Evolutionary conservation across 2,113 vertebrate species (phyloP).

Genomic region (Sapayoa aenigma): DNA sequence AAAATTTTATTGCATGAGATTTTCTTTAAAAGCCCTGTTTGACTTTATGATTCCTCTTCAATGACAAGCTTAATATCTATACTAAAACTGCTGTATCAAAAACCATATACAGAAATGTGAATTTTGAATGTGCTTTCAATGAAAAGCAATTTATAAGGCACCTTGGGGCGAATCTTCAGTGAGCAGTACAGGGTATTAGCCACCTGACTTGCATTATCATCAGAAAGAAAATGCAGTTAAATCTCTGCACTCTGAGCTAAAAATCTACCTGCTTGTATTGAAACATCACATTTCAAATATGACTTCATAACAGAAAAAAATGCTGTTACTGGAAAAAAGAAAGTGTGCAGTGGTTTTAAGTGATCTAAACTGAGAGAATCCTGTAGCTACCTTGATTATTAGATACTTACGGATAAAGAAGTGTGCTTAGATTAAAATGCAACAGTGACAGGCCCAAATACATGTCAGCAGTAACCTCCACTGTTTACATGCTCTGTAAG

Average conservation of each 20-base stretch:
- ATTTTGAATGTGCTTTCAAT: constrained; percentile 35
- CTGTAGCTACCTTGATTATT: not conserved
- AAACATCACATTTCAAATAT: not conserved
- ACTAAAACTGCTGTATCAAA: not conserved
- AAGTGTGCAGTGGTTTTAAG: not conserved
- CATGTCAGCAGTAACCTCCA: not conserved
- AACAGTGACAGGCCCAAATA: not conserved
- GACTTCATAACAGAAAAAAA: not conserved
- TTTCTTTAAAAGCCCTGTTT: constrained; percentile 21
- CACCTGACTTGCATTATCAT: constrained; percentile 35
- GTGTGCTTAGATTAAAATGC: constrained; percentile 8
- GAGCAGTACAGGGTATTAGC: constrained; percentile 8
- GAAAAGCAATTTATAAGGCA: constrained; percentile 45
- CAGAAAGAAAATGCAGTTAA: not conserved
- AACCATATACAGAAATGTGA: constrained; percentile 23
- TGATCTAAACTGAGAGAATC: not conserved
- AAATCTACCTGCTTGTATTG: not conserved
- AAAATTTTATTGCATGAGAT: constrained; percentile 35
- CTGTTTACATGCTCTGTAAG: not conserved
- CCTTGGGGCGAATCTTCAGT: constrained; percentile 18
- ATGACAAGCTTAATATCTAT: constrained; percentile 1
- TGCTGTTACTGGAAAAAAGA: not conserved
- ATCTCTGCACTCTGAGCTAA: not conserved
- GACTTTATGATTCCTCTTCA: constrained; percentile 17
- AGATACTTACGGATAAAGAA: not conserved